Conservation (phyloP, 2,888 invertebrate genomes). For the Apotomis turbidana region DNA sequence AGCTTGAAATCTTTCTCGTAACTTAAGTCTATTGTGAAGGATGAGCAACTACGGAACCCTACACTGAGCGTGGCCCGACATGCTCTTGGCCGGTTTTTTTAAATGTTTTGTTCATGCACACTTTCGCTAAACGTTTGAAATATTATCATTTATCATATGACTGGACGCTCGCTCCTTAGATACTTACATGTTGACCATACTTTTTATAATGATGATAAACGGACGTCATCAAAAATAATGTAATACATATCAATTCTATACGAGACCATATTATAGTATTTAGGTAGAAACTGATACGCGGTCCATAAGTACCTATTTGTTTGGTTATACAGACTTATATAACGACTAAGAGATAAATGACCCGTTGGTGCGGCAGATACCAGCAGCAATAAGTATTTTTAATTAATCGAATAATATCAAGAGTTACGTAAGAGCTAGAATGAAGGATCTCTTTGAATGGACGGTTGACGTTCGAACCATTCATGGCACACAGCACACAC, state of each 20-base stretch:
- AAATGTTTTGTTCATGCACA: no score
- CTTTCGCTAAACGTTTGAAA: no score
- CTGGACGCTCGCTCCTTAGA: no score
- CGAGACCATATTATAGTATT: constrained; percentile 7
- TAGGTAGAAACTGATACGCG: constrained; percentile 32
- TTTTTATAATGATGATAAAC: no score
- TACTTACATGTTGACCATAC: no score
- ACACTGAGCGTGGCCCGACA: no score
- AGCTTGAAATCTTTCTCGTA: no score
- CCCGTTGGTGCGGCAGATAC: constrained; percentile 43
- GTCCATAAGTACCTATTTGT: constrained; percentile 32
- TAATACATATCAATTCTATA: not conserved
- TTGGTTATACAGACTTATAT: constrained; percentile 48
- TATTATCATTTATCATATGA: no score
- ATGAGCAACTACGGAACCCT: no score
- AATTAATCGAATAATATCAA: constrained; percentile 56
- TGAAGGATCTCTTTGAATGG: constrained; percentile 70
- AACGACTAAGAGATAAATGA: constrained; percentile 48
- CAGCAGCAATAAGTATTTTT: constrained; percentile 47
- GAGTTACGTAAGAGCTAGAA: constrained; percentile 66
- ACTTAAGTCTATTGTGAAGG: no score
- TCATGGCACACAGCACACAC: constrained; percentile 65
- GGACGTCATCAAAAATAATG: not conserved
- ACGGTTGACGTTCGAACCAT: constrained; percentile 63
- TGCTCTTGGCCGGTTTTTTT: no score